Evolutionary conservation across 2,888 invertebrate genomes (phyloP).

Genomic region (Octonoba sinensis): DNA sequence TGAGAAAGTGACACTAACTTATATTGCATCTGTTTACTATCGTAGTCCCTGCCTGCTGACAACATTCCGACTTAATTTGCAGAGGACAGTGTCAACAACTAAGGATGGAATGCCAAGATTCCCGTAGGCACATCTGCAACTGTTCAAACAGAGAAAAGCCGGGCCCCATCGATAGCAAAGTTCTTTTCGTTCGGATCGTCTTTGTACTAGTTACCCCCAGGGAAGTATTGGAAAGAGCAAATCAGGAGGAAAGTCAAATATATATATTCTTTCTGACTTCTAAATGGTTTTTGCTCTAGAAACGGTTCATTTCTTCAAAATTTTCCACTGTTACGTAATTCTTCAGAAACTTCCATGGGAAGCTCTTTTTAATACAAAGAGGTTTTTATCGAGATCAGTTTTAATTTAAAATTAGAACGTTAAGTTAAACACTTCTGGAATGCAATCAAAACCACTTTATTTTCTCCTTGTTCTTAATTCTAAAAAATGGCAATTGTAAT

Average conservation of each 20-base stretch:
- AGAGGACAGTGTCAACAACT: conserved; percentile 59
- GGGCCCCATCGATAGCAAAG: conserved; percentile 47
- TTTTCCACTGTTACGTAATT: conserved; percentile 3
- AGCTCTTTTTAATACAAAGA: no score
- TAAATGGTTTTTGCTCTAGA: conserved; percentile 42
- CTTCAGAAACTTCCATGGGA: no score
- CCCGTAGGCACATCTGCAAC: conserved; percentile 58
- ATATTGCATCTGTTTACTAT: conserved; percentile 52
- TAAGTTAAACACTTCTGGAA: no score
- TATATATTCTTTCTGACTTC: conserved; percentile 30
- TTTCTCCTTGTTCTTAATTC: no score
- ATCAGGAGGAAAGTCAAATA: conserved; percentile 58
- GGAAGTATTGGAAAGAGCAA: conserved; percentile 58
- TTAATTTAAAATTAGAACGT: no score
- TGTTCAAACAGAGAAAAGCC: conserved; percentile 53
- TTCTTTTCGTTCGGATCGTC: conserved; percentile 38
- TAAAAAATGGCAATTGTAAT: no score
- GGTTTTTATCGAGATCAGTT: no score
- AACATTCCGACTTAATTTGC: conserved; percentile 53
- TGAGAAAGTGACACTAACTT: conserved; percentile 25
- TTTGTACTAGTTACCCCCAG: conserved; percentile 38
- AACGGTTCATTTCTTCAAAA: conserved; percentile 19
- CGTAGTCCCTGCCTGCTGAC: conserved; percentile 25
- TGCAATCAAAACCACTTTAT: no score
- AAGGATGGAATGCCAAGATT: conserved; percentile 22